Evolutionary conservation across 2,797 vertebrate species (phyloP), one percentile per base, ranked within the genome.

Genomic region (Lutjanus argentimaculatus): DNA sequence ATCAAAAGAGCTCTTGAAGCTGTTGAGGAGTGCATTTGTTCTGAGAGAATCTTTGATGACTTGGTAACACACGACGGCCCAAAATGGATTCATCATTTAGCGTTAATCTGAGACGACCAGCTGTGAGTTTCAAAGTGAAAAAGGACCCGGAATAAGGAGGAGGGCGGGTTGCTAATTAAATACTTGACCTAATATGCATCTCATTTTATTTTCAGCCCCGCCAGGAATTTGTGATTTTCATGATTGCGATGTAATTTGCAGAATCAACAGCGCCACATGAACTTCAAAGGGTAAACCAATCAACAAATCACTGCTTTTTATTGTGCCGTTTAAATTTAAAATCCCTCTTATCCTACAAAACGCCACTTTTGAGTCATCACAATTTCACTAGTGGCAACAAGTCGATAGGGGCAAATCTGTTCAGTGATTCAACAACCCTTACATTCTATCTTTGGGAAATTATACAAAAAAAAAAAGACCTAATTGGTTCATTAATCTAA

Each of bases 11-110:
- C 85, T 89, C 89, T 91, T 88, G 85, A 92, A 90, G 90, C 83
- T 86, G 95, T 95, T 96, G 95, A 95, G 96, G 96, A 83, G 96
- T 90, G 87, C 95, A 96, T 96, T 97, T 97, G 17, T 96, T 97
- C 94, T 96, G 76, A 93, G 87, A 78, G 90, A 89, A 91, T 93
- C 85, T 94, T 92, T 92, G 83, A 94, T 91, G 92, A 91, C 86
- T 90, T 63, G 75, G 64, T 83, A 87, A 89, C 70, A 79, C 66
- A 62, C 56, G 16, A 69, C 58, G 76, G 77, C 88, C 85, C 77
- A 82, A 91, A 92, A 90, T 88, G 86, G 84, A 92, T 92, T 90
- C 85, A 91, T 91, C 88, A 93, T 90, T 94, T 89, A 84, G 86
- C 19, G 78, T 80, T 88, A 89, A 91, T 89, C 82, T 61, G 84